Evolutionary conservation across 2,797 vertebrate genomes (phyloP), one percentile per base, ranked within the genome.

Genomic region (Zenarchopterus dispar): DNA sequence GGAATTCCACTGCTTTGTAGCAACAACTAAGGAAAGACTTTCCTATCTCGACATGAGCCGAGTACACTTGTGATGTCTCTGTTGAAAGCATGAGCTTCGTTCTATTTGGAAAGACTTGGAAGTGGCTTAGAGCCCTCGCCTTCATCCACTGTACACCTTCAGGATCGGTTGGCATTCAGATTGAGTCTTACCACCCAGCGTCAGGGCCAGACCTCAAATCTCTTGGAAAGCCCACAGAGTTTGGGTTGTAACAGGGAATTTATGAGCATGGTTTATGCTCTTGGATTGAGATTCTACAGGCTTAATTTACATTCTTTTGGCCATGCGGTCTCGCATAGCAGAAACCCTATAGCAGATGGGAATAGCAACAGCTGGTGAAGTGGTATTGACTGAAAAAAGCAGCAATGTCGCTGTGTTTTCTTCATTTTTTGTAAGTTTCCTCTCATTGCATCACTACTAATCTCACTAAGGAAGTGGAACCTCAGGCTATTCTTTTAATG

Each of bases 401-500:
- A 53, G 24, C 5, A 16, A 28, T 44, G 11, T 26, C 43, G 5
- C n/a, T 61, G 41, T 66, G 19, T 70, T 67, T 48, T 73, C 26
- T 46, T 39, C 2, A 23, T 80, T 58, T n/a, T 8, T 62, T 66
- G 53, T 44, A 51, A 28, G 28, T 89, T 89, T 88, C 84, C 46
- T 78, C 47, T 50, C 42, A 15, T 91, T 91, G 88, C 86, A 26
- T 90, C 88, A 92, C 55, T 23, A n/a, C 66, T 73, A 78, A 84
- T 86, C 70, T 69, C 58, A 55, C 61, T 70, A 65, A 73, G 18
- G 22, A 48, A 45, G 53, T 18, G 26, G 18, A 58, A 75, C 89
- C 84, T 60, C 28, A 7, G 79, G 88, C 79, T 75, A 51, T 78
- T 86, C 71, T 62, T n/a, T 81, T 58, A 18, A n/a, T 65, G 46